These are phyloP conservation scores for Manis javanica DNA, from an alignment of 2,797 vertebrate species.

Conservation along the genomic window DNA sequence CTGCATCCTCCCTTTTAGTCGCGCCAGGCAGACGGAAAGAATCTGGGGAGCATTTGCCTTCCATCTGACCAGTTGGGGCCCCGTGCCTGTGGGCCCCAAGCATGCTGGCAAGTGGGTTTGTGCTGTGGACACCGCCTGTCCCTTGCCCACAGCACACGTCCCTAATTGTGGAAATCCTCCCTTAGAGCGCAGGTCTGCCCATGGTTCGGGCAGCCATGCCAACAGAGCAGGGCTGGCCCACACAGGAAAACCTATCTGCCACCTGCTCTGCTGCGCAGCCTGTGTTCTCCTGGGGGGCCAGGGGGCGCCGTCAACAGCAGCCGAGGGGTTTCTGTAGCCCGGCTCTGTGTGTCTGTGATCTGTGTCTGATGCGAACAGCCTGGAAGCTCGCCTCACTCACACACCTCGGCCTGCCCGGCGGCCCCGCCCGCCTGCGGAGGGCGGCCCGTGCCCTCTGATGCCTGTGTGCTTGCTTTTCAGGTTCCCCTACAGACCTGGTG, in stretches of 20 bases:
- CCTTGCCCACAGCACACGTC: background rate
- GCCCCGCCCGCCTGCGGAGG: accelerated
- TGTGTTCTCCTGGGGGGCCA: accelerated
- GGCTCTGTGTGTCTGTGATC: accelerated
- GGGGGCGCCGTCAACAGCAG: accelerated
- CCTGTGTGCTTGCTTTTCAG: conserved; percentile 73
- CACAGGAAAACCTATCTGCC: background rate
- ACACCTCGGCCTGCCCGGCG: accelerated
- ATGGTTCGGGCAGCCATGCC: accelerated
- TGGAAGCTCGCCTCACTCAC: accelerated
- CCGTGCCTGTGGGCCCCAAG: accelerated
- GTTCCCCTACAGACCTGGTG: conserved; percentile 87
- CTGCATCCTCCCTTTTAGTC: background rate
- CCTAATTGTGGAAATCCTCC: background rate
- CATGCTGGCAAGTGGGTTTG: accelerated
- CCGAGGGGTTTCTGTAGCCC: accelerated
- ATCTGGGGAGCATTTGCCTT: background rate
- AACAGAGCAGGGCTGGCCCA: background rate
- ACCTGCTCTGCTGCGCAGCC: accelerated
- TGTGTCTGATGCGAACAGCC: accelerated
- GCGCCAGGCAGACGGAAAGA: background rate
- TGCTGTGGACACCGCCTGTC: accelerated
- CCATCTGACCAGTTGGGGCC: background rate
- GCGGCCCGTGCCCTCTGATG: accelerated
- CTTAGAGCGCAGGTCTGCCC: background rate